Evolutionary conservation across 2,888 invertebrate species (phyloP).

Genomic region (Tipula unca): DNA sequence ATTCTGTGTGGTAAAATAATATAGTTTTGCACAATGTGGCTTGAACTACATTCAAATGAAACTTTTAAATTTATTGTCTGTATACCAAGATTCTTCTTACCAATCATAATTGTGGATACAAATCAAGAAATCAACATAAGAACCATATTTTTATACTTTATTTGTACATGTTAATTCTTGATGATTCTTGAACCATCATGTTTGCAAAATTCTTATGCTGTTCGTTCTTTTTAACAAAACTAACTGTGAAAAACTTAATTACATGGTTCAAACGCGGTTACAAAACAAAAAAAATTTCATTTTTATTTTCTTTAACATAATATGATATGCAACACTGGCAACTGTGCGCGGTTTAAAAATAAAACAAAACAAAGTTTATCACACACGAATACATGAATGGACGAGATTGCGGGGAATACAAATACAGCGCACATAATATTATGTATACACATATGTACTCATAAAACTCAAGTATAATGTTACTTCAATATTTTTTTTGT

Average conservation of each 20-base stretch:
- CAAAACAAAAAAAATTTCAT: not conserved
- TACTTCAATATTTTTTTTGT: not conserved
- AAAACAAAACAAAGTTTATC: not conserved
- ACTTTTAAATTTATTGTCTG: too few species aligned
- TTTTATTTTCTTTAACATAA: not conserved
- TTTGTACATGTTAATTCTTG: not conserved
- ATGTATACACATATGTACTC: too few species aligned
- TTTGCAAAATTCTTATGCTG: not conserved
- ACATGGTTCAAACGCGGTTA: not conserved
- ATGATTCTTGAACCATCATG: not conserved
- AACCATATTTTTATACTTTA: too few species aligned
- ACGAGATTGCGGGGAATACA: not conserved
- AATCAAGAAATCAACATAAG: too few species aligned
- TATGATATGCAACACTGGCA: not conserved
- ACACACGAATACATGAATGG: not conserved
- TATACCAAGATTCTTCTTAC: too few species aligned
- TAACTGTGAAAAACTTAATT: not conserved
- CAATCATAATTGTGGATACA: too few species aligned
- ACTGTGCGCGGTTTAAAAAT: not conserved
- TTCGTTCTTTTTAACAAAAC: not conserved
- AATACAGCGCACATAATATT: not conserved
- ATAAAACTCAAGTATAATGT: not conserved
- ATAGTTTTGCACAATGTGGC: too few species aligned
- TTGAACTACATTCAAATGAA: too few species aligned
- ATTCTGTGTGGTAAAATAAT: too few species aligned